phyloP scores from a whole-genome alignment of 2,888 invertebrate species.

The Elegia similella region DNA sequence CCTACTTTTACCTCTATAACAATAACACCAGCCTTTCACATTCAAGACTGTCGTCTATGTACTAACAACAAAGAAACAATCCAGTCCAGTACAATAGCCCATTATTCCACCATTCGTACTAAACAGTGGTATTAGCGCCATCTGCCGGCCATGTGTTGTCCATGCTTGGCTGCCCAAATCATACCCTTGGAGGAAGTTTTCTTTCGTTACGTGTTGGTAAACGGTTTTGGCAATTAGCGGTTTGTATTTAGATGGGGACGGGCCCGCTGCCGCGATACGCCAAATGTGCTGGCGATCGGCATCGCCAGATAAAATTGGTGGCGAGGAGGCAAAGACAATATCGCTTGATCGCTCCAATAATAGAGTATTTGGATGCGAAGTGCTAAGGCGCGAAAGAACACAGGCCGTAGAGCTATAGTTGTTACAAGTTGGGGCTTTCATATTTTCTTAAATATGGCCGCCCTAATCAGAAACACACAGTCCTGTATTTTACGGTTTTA shows the following conservation, averaged over 20 bases:
- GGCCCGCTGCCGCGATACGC: not conserved
- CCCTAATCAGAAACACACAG: too few relatives aligned
- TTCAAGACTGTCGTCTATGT: not conserved
- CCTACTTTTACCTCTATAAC: not conserved
- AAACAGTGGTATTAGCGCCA: conserved; percentile 49
- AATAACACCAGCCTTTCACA: not conserved
- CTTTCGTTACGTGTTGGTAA: conserved; percentile 23
- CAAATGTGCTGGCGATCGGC: too few relatives aligned
- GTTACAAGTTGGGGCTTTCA: too few relatives aligned
- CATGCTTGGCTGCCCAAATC: conserved; percentile 44
- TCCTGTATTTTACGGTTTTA: too few relatives aligned
- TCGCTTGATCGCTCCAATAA: too few relatives aligned
- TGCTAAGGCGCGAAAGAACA: too few relatives aligned
- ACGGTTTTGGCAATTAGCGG: not conserved
- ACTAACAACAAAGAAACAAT: not conserved
- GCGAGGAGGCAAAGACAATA: too few relatives aligned
- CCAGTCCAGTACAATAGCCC: conserved; percentile 35
- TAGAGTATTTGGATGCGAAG: too few relatives aligned
- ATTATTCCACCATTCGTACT: conserved; percentile 41
- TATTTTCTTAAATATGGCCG: too few relatives aligned
- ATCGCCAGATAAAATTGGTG: too few relatives aligned
- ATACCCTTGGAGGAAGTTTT: conserved; percentile 41
- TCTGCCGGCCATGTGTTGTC: conserved; percentile 64
- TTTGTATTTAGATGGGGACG: not conserved
- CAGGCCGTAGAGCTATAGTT: too few relatives aligned